Base-by-base conservation (phyloP, 2,113 vertebrate genomes). In the Urocitellus parryii region DNA sequence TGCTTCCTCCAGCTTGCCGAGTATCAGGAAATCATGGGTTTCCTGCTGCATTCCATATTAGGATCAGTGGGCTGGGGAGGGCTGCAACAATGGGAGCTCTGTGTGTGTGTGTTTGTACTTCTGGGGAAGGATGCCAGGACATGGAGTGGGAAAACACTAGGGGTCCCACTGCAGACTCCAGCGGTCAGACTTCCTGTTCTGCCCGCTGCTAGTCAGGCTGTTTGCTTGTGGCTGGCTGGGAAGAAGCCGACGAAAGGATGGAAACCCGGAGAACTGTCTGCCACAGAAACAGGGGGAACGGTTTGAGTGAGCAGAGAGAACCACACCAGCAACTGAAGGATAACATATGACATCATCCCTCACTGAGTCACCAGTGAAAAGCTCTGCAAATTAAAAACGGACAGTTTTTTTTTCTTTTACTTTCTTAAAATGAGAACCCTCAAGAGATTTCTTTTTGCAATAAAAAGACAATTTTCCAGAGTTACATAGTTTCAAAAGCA, bases 1-100 rank as follows among this genome's bases (percentile, higher is more conserved):
- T 95, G 98, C 98, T 98, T 98, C 98, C 98, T 98, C 95, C 97
- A 97, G 98, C 98, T 98, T 97, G 98, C 98, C 94, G 97, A 98
- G 98, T 98, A 98, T 98, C 98, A 99, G 99, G 99, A 99, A 99
- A 98, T 99, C 98, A 99, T 99, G 98, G 98, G 98, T 99, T 99
- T 99, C 99, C 99, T 99, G 98, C 98, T 97, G 98, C 98, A 98
- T 98, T 99, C 99, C 99, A 98, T 99, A 99, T 99, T 99, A 99
- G 99, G 98, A 98, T 98, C 98, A 98, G 98, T 98, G 98, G 98
- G 98, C 98, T 98, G 98, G 98, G 97, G 98, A 98, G 98, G 97
- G 98, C 98, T 98, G 98, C 98, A 97, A 99, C 99, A 99, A 99
- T 99, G 98, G 98, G 97, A 98, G 98, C 98, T 98, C 98, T 99